A percentile compares a stretch with the other conserved stretches of the same genome.
phyloP scores from a whole-genome alignment of 2,113 vertebrate species.

The Helogale parvula region DNA sequence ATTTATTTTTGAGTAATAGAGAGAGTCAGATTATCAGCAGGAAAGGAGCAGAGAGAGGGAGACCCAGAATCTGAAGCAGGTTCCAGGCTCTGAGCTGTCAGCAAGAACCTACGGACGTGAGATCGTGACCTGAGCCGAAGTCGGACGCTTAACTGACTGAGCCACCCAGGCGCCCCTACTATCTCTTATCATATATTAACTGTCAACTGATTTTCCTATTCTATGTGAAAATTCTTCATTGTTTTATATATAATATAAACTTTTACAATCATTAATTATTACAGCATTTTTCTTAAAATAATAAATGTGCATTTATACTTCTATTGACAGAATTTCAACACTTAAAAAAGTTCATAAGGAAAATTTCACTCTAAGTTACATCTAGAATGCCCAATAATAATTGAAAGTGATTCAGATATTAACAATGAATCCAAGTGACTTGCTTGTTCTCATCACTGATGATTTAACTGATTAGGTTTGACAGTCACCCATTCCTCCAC shows the following conservation, averaged over 20 bases:
- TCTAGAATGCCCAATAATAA: background rate
- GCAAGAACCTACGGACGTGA: no score
- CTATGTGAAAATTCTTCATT: constrained; percentile 25
- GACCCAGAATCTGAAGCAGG: no score
- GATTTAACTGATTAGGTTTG: background rate
- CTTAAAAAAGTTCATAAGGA: constrained; percentile 1
- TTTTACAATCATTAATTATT: constrained; percentile 44
- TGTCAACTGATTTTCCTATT: constrained; percentile 12
- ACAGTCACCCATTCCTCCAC: constrained; percentile 37
- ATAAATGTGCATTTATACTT: constrained; percentile 23
- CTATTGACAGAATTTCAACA: background rate
- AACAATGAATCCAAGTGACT: constrained; percentile 6
- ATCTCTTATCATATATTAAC: background rate
- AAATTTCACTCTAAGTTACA: background rate
- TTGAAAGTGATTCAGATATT: constrained; percentile 24
- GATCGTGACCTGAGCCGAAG: no score
- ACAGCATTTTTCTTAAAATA: constrained; percentile 44
- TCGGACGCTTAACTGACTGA: no score
- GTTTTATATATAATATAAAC: background rate
- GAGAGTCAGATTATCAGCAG: no score
- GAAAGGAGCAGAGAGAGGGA: no score
- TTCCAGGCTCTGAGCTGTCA: no score
- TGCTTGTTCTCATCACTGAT: constrained; percentile 25
- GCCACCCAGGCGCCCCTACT: background rate
- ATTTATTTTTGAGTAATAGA: no score